Evolutionary conservation across 2,888 invertebrate species (phyloP), one percentile per base, ranked within the genome.

Genomic region (Agriotes lineatus): DNA sequence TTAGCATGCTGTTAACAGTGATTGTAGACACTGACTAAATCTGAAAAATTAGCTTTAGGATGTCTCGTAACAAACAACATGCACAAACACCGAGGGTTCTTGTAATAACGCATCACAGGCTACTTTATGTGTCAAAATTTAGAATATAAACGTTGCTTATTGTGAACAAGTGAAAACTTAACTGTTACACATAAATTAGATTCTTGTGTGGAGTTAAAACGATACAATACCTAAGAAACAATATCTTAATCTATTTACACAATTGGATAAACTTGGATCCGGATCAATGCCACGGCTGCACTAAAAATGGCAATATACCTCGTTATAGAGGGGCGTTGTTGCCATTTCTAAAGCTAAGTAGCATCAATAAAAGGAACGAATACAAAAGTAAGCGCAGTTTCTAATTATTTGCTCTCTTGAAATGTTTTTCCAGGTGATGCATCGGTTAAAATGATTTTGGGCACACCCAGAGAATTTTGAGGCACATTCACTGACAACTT

Each of bases 401-500:
- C 60, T 37, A 54, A 59, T 65, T 57, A 66, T 50, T 66, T 42
- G 62, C 63, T 58, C 61, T 65, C 66, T 61, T 57, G 69, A 62
- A 62, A 54, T 22, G 62, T 39, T 65, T 69, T 60, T 60, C 56
- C 64, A 64, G 69, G 69, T 63, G 69, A 37, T 60, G 65, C 22
- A 48, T 64, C 59, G 54, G 64, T 65, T 48, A 65, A 18, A 60
- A 65, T 65, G 60, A 69, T 42, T 62, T 62, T 62, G 30, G 65
- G 50, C 48, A 61, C 59, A 70, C 69, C 66, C 58, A 30, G 60
- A 50, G 42, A 42, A 39, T 67, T 68, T 42, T 72, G 71, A 62
- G 74, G 69, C 70, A 73, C 75, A 61, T 73, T 76, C 16, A 87
- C 87, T 66, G 89, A 89, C 75, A 93, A 88, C 75, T 90, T 89